Base-by-base conservation (phyloP, 1,140 invertebrate genomes). In the Tetramorium alpestre region DNA sequence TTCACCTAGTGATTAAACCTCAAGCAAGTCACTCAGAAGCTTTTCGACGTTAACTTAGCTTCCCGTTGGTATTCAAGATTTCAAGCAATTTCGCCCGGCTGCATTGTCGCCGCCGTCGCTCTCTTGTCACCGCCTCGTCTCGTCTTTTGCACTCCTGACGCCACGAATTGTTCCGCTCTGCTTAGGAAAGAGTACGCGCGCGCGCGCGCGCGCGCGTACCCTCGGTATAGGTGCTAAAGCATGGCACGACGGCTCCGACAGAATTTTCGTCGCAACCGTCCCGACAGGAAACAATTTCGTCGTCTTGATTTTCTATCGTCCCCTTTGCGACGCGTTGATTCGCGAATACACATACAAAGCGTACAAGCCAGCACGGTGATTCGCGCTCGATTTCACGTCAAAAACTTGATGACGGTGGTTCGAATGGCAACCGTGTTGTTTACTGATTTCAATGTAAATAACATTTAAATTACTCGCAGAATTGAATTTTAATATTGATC, bases 21-120 rank as follows among this genome's bases (percentile, higher is more conserved):
- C 82, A 90, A 92, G 92, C 92, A 92, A 93, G 92, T 93, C 91
- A 93, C 90, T 92, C 90, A 89, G 85, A 82, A 91, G 91, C 90
- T 91, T 92, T 92, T 91, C 88, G 89, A 91, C 90, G 85, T 91
- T 91, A 91, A 91, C 90, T 91, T 86, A 86, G 76, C 82, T 87
- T 87, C 87, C 87, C 87, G 77, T 85, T 88, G 90, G 78, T 81
- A 86, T 91, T 91, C 85, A 88, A 91, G 88, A 91, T 91, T 89
- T 73, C 88, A 86, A 91, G 90, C 89, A 91, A 91, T 91, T 91
- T 90, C 73, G 58, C 80, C 62, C 54, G 65, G 67, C 44, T 67
- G 84, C 89, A 88, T 90, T 90, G 87, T 90, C 85, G 67, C 58
- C 58, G 58, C 58, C 81, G 51, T 56, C 69, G 62, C 44, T 56